A percentile compares a stretch with the other conserved stretches of the same genome.
phyloP scores from a whole-genome alignment of 2,113 vertebrate species.

The Zapus hudsonius region DNA sequence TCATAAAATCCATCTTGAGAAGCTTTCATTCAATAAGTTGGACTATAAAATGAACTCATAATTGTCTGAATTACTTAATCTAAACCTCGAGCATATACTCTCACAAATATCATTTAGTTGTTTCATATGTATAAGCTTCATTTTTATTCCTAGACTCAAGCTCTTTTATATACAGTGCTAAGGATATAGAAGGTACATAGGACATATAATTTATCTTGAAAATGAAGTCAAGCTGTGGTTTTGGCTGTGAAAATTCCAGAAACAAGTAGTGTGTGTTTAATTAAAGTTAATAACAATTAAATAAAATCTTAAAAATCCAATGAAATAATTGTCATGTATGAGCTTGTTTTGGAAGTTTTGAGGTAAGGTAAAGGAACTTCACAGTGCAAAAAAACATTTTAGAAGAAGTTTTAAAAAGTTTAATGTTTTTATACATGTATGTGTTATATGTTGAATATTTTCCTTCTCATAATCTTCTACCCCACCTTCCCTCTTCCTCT shows the following conservation, averaged over 20 bases:
- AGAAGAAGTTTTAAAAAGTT: no score
- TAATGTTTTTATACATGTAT: no score
- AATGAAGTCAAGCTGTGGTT: not conserved
- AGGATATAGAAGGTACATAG: not conserved
- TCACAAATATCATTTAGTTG: slow-evolving; percentile 9
- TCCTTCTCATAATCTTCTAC: no score
- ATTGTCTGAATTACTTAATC: not conserved
- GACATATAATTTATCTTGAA: not conserved
- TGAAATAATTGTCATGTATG: not conserved
- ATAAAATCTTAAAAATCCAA: not conserved
- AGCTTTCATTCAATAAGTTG: not conserved
- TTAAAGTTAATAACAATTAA: not conserved
- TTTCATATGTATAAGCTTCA: not conserved
- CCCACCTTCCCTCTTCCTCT: no score
- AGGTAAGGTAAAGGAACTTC: not conserved
- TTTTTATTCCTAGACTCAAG: not conserved
- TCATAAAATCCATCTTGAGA: not conserved
- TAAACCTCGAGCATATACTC: not conserved
- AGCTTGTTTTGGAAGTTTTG: not conserved
- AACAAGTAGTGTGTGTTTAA: slow-evolving; percentile 12
- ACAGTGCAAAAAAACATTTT: not conserved
- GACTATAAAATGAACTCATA: slow-evolving; percentile 10
- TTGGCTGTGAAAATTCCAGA: not conserved
- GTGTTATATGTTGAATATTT: no score
- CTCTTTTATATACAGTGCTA: not conserved